Evolutionary conservation across 2,888 invertebrate genomes (phyloP), one percentile per base, ranked within the genome.

Genomic region (Unio pictorum): DNA sequence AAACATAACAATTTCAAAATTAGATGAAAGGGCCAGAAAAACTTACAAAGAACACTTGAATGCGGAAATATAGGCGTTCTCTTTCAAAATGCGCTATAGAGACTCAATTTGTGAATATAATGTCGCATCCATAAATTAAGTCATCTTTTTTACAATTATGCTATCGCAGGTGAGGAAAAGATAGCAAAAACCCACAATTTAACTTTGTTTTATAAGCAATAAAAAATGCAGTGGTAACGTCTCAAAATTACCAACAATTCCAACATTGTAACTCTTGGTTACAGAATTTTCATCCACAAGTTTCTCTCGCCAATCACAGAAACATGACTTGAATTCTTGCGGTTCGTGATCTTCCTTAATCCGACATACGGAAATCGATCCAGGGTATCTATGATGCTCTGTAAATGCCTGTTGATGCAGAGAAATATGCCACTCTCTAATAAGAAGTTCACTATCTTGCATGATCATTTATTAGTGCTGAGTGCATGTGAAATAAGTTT

Each of bases 311-410:
- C 86, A 86, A 56, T 81, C 80, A 67, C 68, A 72, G 72, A 86
- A 86, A 17, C 76, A 78, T 61, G 71, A 71, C 64, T 78, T 83
- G 61, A 86, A 84, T 26, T 75, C 75, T 15, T 59, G 8, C 0
- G 84, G 82, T 69, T 85, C 86, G 28, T 72, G 66, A 20, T 81
- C 81, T 69, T 85, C 85, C 20, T 66, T 70, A 60, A 86, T 66
- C 18, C 84, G 79, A 72, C 82, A 84, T 5, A 84, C 45, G 2
- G 82, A 59, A 11, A 70, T 60, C 1, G 63, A 71, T 4, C 64
- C 61, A 3, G 81, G 76, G 63, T 83, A 82, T 7, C 61, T 66
- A 11, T 79, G 75, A 68, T 84, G 81, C 34, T 76, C 68, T 18
- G 73, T 64, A 66, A 82, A 84, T 55, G 70, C 72, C 85, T 86